A percentile compares a stretch with the other conserved stretches of the same genome.
Evolutionary conservation across 2,113 vertebrate genomes (phyloP).

Genomic region (Syngnathoides biaculeatus): DNA sequence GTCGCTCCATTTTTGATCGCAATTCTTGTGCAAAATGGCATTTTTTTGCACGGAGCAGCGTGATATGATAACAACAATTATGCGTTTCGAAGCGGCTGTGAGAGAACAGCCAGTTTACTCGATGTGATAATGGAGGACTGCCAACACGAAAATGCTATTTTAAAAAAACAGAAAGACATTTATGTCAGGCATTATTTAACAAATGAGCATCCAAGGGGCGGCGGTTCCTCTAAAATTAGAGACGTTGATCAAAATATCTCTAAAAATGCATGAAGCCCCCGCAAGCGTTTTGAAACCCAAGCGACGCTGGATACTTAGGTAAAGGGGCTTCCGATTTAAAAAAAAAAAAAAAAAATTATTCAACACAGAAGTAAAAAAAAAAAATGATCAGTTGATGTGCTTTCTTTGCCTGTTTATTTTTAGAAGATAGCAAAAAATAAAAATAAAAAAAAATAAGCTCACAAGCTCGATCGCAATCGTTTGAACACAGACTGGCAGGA

Average conservation of each 20-base stretch:
- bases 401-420: constrained; percentile 4
- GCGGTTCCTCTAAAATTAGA: not conserved
- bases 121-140: not conserved
- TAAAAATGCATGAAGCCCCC: not conserved
- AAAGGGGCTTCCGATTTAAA: constrained; percentile 1
- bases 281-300: not conserved
- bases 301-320: not conserved
- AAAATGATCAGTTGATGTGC: not conserved
- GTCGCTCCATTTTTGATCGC: not conserved
- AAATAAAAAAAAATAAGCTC: not conserved
- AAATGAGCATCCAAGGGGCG: constrained; percentile 2
- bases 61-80: not conserved
- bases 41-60: not conserved
- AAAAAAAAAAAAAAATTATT: not conserved
- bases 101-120: not conserved
- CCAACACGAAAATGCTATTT: not conserved
- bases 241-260: not conserved
- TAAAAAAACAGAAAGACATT: not conserved
- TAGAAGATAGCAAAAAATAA: not conserved
- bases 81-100: not conserved
- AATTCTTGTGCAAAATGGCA: not conserved
- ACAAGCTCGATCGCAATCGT: not conserved
- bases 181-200: constrained; percentile 5
- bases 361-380: not conserved
- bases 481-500: not conserved